phyloP scores from a whole-genome alignment of 2,113 vertebrate genomes.

The Kryptolebias marmoratus region DNA sequence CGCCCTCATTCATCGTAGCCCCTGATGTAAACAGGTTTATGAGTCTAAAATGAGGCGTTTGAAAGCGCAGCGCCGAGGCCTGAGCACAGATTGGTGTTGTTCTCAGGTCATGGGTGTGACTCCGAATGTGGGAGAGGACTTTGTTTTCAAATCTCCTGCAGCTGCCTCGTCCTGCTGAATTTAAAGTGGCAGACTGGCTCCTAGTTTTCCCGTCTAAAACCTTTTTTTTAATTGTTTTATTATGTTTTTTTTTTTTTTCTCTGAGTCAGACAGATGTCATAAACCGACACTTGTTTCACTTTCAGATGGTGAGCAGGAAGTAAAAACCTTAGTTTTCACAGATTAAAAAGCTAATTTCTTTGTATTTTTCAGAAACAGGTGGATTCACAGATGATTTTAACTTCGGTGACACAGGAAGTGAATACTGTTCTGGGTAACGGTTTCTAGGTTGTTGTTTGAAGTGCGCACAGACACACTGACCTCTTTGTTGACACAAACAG shows the following conservation, averaged over 20 bases:
- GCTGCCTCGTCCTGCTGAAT: neutral
- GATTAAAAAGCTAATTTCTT: neutral
- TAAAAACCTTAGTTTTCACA: neutral
- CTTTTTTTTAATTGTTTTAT: neutral
- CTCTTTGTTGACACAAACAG: conserved; percentile 13
- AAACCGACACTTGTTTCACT: neutral
- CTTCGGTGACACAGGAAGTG: neutral
- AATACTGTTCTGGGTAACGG: neutral
- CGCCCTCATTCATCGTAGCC: neutral
- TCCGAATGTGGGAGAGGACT: neutral
- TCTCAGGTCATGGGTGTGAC: conserved; percentile 11
- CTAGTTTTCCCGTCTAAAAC: conserved; percentile 1
- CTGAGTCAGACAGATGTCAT: neutral
- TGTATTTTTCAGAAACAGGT: neutral
- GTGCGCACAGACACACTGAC: neutral
- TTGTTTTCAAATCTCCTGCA: neutral
- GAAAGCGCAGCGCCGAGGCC: neutral
- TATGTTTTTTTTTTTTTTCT: neutral
- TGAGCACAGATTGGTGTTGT: neutral
- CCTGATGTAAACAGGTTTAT: neutral
- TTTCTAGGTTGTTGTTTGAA: neutral
- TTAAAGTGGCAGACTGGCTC: conserved; percentile 1
- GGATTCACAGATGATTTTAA: neutral
- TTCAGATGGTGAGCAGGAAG: neutral
- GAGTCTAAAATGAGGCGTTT: neutral